Percentiles rank a stretch among this genome's conserved stretches.
phyloP scores from a whole-genome alignment of 2,113 vertebrate genomes.

The Rattus rattus region DNA sequence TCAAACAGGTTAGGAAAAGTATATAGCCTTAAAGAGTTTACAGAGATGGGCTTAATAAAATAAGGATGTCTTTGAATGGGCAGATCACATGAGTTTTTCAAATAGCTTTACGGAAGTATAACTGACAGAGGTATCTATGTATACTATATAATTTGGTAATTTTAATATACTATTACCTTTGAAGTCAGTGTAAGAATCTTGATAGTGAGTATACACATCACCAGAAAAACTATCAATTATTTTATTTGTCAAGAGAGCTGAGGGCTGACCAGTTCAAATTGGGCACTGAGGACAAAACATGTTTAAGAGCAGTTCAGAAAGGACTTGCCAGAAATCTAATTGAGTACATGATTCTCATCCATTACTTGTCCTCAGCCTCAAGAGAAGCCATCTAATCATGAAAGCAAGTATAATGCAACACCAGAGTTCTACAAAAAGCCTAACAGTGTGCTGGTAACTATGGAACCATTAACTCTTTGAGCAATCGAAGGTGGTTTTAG shows the following conservation, averaged over 20 bases:
- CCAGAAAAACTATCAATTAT: background rate
- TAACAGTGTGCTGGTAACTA: background rate
- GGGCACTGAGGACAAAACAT: background rate
- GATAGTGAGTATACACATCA: background rate
- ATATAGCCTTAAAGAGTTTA: background rate
- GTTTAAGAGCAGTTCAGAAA: background rate
- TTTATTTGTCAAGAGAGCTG: background rate
- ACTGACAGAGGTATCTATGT: background rate
- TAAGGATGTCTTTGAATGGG: background rate
- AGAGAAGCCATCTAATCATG: background rate
- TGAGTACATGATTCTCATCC: background rate
- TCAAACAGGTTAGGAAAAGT: background rate
- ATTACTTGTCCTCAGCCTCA: background rate
- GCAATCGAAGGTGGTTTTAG: slow-evolving; percentile 36
- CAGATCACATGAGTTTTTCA: background rate
- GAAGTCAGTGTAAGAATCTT: background rate
- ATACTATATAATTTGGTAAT: background rate
- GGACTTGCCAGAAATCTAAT: background rate
- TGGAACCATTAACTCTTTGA: background rate
- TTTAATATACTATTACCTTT: background rate
- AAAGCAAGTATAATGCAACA: background rate
- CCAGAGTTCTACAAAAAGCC: slow-evolving; percentile 26
- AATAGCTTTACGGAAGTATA: slow-evolving; percentile 28
- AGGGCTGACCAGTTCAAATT: background rate
- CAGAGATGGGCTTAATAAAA: background rate